Conservation (phyloP, 2,888 invertebrate species). For the Erebia ligea region DNA sequence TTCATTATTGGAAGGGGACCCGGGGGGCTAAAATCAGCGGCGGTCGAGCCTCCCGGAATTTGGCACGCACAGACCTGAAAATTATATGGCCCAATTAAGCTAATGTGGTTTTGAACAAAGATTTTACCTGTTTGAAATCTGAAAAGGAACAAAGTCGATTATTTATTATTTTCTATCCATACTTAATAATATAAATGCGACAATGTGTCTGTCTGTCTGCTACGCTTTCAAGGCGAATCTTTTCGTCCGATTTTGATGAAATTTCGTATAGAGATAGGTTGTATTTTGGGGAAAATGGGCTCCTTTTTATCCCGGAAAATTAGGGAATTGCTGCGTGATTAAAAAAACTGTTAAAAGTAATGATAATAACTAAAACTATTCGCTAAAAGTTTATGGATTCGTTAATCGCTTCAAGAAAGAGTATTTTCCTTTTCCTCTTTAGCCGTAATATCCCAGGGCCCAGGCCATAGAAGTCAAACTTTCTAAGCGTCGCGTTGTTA, state of each 20-base stretch:
- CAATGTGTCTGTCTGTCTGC: no score
- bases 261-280: no score
- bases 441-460: slow-evolving; percentile 3
- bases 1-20: slow-evolving; percentile 55
- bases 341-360: no score
- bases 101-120: slow-evolving; percentile 21
- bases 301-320: no score
- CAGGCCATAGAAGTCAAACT: slow-evolving; percentile 16
- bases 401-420: background rate
- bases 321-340: no score
- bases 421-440: slow-evolving; percentile 15
- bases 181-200: background rate
- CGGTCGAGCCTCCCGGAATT: slow-evolving; percentile 30
- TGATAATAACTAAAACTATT: background rate
- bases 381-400: background rate
- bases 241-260: no score
- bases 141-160: background rate
- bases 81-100: slow-evolving; percentile 30
- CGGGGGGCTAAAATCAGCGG: slow-evolving; percentile 34
- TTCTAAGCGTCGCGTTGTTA: slow-evolving; percentile 25
- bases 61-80: slow-evolving; percentile 35
- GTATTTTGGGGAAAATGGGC: no score
- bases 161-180: background rate
- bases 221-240: no score
- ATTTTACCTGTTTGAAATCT: background rate